phyloP scores from a whole-genome alignment of 2,888 invertebrate genomes.

The Hyles lineata region DNA sequence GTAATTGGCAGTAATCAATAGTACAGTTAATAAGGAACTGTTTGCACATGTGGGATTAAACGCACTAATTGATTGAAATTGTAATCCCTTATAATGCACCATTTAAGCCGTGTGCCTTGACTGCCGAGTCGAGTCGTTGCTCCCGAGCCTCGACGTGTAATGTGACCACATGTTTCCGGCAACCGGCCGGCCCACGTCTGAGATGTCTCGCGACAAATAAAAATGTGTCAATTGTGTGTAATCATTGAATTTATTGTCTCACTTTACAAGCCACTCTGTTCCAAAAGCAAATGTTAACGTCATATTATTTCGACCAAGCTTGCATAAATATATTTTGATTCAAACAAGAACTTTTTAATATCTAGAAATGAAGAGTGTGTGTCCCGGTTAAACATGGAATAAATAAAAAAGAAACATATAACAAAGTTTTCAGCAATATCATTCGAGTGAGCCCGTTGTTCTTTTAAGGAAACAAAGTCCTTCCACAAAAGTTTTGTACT shows the following conservation, averaged over 20 bases:
- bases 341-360: too few relatives aligned
- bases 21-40: neutral
- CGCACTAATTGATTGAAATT: conserved; percentile 4
- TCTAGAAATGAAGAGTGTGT: too few relatives aligned
- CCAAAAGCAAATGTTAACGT: neutral
- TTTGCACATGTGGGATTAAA: neutral
- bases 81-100: neutral
- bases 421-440: too few relatives aligned
- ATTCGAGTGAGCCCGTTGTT: too few relatives aligned
- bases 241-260: conserved; percentile 20
- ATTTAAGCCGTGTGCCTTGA: neutral
- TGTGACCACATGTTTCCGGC: conserved; percentile 26
- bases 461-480: too few relatives aligned
- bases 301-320: neutral
- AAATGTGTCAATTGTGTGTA: conserved; percentile 22
- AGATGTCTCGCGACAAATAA: conserved; percentile 16
- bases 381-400: too few relatives aligned
- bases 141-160: conserved; percentile 18
- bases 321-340: too few relatives aligned
- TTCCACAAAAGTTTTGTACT: too few relatives aligned
- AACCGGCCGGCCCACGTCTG: conserved; percentile 13
- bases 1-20: neutral
- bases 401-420: too few relatives aligned
- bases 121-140: neutral
- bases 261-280: neutral